Base-by-base conservation (phyloP, 2,888 invertebrate genomes). In the Tetramorium bicarinatum region DNA sequence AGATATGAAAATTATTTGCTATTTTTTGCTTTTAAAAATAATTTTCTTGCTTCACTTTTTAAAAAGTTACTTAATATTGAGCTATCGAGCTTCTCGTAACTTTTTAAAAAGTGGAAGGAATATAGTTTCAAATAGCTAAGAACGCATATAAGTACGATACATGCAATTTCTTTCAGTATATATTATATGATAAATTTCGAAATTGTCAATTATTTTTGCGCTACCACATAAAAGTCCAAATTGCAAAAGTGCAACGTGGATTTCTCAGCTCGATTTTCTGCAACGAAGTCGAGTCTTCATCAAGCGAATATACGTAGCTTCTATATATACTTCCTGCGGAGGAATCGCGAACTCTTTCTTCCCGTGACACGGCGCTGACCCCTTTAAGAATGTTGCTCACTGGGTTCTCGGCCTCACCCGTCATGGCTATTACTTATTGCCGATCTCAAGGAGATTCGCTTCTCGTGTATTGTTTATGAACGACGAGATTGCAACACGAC, bases 401-500 rank as follows among this genome's bases (percentile, higher is more conserved):
- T 82, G 84, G 52, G 79, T 80, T 77, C 59, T 47, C 29, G 87
- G 90, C 90, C 90, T 90, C 86, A 90, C 87, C 87, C 87, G 87
- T 89, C 89, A 90, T 47, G 86, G 87, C 85, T 91, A 88, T 91
- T 90, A 91, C 87, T 91, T 91, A 91, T 91, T 86, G 87, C 87
- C 90, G 90, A 91, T 91, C 88, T 90, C 90, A 88, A 90, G 88
- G 87, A 88, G 88, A 90, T 91, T 88, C 87, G 87, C 87, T 49
- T 61, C 86, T 69, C 83, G 84, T 61, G 82, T 86, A 91, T 91
- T 90, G 89, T 90, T 90, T 91, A 88, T 88, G 80, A 89, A 69
- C 76, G 71, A 62, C 72, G 82, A 87, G 88, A 85, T 84, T 81
- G 83, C 85, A 44, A 83, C 83, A 83, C 85, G 89, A 87, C 84